Percentiles rank a stretch among this genome's conserved stretches.
Conservation (phyloP, 2,113 vertebrate species). For the Tichodroma muraria region DNA sequence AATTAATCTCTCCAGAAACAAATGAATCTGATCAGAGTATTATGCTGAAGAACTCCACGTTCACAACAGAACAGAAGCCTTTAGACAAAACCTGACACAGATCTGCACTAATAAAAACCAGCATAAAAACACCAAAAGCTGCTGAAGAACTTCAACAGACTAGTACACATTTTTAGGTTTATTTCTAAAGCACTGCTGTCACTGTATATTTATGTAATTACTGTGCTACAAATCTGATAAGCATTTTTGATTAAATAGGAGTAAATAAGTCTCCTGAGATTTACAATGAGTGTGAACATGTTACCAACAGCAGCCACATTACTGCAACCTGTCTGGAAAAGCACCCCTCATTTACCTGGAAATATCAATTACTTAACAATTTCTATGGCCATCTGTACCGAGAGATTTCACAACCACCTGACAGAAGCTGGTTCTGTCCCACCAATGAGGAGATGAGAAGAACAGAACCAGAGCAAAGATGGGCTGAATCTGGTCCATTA, state of each 20-base stretch:
- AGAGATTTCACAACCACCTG: not conserved
- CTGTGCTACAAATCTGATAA: not conserved
- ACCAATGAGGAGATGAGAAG: not conserved
- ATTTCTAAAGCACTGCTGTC: not conserved
- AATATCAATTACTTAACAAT: not conserved
- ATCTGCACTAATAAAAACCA: not conserved
- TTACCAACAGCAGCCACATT: not conserved
- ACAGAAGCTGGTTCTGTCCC: not conserved
- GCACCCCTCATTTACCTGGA: not conserved
- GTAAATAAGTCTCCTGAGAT: not conserved
- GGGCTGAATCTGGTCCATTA: not conserved
- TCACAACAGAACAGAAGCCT: not conserved
- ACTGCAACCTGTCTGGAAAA: not conserved
- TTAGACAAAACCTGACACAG: not conserved
- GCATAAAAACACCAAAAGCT: not conserved
- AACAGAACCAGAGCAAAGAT: not conserved
- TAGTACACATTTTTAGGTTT: not conserved
- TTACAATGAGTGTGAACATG: not conserved
- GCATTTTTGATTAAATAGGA: not conserved
- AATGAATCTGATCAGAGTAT: not conserved
- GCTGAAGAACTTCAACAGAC: not conserved
- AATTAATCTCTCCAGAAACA: not conserved
- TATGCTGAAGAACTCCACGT: not conserved
- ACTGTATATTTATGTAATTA: not conserved
- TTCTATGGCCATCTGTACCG: fast-evolving